Conservation (phyloP, 2,888 invertebrate genomes). For the Epinotia bilunana region DNA sequence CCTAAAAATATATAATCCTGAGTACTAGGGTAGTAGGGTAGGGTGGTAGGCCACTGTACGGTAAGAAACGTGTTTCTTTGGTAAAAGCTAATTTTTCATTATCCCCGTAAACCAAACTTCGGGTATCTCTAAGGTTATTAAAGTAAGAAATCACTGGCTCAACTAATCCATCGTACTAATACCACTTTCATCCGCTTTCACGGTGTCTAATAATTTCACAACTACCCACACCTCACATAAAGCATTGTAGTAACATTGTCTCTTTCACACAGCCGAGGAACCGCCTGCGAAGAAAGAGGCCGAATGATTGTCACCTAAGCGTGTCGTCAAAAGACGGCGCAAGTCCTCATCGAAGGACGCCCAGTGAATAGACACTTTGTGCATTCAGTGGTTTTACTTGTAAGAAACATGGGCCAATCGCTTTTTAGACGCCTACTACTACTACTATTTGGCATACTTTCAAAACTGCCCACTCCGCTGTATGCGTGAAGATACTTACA, state of each 20-base stretch:
- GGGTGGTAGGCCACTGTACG: too few species aligned
- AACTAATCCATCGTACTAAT: constrained; percentile 42
- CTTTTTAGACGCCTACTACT: background rate
- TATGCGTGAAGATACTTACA: too few species aligned
- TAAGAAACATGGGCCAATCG: background rate
- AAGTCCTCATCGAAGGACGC: constrained; percentile 76
- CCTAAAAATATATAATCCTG: too few species aligned
- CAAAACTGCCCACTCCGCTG: background rate
- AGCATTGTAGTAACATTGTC: background rate
- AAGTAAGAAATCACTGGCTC: constrained; percentile 29
- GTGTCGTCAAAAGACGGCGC: constrained; percentile 81
- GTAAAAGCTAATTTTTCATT: background rate
- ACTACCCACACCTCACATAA: background rate
- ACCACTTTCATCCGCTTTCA: constrained; percentile 41
- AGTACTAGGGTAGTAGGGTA: too few species aligned
- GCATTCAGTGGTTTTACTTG: constrained; percentile 25
- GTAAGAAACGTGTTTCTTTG: too few species aligned
- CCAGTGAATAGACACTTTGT: constrained; percentile 56
- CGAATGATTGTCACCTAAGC: constrained; percentile 81
- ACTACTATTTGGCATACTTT: background rate
- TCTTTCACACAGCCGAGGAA: constrained; percentile 68
- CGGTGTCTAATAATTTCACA: constrained; percentile 37
- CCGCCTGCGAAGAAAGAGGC: constrained; percentile 76
- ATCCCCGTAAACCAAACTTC: background rate
- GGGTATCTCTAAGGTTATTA: background rate